Evolutionary conservation across 2,113 vertebrate species (phyloP).

Genomic region (Falcunculus frontatus): DNA sequence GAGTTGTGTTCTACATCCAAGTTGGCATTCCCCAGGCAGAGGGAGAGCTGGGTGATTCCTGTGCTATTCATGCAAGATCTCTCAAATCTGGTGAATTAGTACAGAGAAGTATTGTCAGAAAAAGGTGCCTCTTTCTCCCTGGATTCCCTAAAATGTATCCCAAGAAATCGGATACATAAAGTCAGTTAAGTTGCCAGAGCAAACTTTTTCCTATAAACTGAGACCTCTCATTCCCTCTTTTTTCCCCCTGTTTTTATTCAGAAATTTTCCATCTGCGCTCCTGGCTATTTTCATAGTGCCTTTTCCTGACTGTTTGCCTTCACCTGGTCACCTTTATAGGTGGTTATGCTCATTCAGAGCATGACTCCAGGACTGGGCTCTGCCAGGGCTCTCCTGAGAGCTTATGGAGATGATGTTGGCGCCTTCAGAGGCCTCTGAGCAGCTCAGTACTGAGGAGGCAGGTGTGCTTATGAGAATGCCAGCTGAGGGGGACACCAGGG

Average conservation of each 20-base stretch:
- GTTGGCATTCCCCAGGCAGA: neutral
- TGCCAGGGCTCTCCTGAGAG: neutral
- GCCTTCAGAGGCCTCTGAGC: neutral
- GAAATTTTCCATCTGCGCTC: neutral
- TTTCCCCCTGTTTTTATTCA: neutral
- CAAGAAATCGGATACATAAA: neutral
- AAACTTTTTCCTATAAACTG: neutral
- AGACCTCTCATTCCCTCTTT: neutral
- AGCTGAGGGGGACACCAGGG: neutral
- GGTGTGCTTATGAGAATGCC: neutral
- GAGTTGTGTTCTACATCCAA: neutral
- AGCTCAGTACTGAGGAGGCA: neutral
- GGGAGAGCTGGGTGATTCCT: neutral
- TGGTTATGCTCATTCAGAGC: neutral
- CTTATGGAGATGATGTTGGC: neutral
- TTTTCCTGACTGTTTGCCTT: neutral
- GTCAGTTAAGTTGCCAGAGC: neutral
- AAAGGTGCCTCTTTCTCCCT: neutral
- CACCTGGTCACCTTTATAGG: neutral
- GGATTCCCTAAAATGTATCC: neutral
- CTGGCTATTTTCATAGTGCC: neutral
- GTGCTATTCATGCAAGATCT: neutral
- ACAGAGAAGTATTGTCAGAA: neutral
- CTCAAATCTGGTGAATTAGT: neutral
- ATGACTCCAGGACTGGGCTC: neutral